Evolutionary conservation across 2,113 vertebrate genomes (phyloP).

Genomic region (Amazona guildingii): DNA sequence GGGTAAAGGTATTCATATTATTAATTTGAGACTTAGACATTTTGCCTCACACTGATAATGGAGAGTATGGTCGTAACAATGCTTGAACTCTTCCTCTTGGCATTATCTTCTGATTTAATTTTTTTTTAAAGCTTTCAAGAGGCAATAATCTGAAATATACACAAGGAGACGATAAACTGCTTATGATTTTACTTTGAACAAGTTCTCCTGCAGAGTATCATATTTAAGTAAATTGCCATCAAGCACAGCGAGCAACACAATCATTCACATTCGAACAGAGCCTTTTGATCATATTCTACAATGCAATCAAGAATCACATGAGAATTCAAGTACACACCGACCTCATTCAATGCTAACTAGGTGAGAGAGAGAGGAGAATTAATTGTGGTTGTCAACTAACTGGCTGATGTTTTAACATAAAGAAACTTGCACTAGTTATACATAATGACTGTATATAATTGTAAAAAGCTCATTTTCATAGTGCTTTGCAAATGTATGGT

Average conservation of each 20-base stretch:
- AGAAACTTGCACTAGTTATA: background rate
- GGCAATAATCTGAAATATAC: slow-evolving; percentile 67
- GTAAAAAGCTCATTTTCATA: background rate
- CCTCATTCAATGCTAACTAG: slow-evolving; percentile 64
- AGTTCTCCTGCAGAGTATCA: slow-evolving; percentile 80
- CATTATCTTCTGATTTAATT: slow-evolving; percentile 6
- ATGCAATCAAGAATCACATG: slow-evolving; percentile 78
- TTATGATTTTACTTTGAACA: slow-evolving; percentile 77
- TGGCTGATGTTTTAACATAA: slow-evolving; percentile 47
- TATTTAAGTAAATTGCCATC: slow-evolving; percentile 82
- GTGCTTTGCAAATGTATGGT: background rate
- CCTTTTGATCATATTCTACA: slow-evolving; percentile 80
- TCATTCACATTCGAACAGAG: slow-evolving; percentile 71
- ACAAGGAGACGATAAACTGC: slow-evolving; percentile 81
- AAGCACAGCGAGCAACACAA: slow-evolving; percentile 70
- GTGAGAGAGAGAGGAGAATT: slow-evolving; percentile 67
- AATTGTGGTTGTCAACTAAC: slow-evolving; percentile 58
- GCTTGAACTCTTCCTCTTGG: slow-evolving; percentile 51
- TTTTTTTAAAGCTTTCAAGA: slow-evolving; percentile 65
- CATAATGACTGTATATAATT: background rate
- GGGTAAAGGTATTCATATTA: slow-evolving; percentile 28
- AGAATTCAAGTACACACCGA: slow-evolving; percentile 61
- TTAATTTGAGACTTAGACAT: slow-evolving; percentile 29
- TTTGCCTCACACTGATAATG: slow-evolving; percentile 22
- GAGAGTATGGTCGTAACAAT: slow-evolving; percentile 7